A percentile compares a stretch with the other conserved stretches of the same genome.
These are phyloP conservation scores for Diabrotica undecimpunctata DNA, from an alignment of 1,140 invertebrate genomes.

Conservation along the genomic window DNA sequence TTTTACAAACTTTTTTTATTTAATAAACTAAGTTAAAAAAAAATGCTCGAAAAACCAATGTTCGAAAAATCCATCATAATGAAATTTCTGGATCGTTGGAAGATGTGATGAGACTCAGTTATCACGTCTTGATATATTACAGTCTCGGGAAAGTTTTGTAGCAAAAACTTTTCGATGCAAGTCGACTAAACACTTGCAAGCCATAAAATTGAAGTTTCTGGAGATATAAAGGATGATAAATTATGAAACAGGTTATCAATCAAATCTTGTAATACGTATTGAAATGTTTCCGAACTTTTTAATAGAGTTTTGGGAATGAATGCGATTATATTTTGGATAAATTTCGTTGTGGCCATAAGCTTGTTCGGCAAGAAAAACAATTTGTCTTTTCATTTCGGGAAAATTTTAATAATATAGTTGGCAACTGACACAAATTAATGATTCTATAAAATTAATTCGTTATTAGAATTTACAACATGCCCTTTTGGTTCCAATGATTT, in stretches of 20 bases:
- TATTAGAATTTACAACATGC: too few relatives aligned
- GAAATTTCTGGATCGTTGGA: neutral
- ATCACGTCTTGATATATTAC: constrained; percentile 6
- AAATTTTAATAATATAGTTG: too few relatives aligned
- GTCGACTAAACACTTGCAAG: constrained; percentile 10
- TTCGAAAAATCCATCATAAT: neutral
- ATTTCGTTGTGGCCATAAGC: neutral
- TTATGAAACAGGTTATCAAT: constrained; percentile 11
- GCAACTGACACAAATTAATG: too few relatives aligned
- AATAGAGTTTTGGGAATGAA: constrained; percentile 9
- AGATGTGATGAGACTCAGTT: neutral
- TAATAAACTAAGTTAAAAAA: too few relatives aligned
- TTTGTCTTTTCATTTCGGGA: neutral
- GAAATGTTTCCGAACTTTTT: constrained; percentile 10
- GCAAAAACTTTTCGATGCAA: neutral
- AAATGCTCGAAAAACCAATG: too few relatives aligned
- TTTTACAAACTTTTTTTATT: too few relatives aligned
- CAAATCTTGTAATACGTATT: constrained; percentile 8
- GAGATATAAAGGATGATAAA: constrained; percentile 16
- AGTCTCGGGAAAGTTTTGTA: neutral
- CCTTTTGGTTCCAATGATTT: too few relatives aligned
- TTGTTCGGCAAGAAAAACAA: neutral
- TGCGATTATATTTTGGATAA: neutral
- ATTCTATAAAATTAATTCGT: too few relatives aligned
- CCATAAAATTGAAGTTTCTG: constrained; percentile 14